These are phyloP conservation scores for Argentina silus DNA, from an alignment of 2,797 vertebrate genomes.

Conservation along the genomic window DNA sequence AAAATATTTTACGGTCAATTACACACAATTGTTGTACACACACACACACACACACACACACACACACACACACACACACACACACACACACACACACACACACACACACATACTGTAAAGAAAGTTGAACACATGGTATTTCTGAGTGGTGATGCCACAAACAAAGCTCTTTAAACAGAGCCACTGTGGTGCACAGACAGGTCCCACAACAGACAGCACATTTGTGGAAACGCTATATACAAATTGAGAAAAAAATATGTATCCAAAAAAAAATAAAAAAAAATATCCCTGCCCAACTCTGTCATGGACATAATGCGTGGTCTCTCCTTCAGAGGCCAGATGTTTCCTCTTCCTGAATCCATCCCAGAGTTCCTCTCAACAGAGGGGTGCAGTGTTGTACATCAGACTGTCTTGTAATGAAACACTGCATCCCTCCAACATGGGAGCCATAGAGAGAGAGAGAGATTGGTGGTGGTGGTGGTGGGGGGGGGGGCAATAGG, in stretches of 20 bases:
- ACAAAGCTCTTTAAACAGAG: slow-evolving; percentile 97
- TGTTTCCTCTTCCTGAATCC: slow-evolving; percentile 44
- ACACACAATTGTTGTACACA: slow-evolving; percentile 73
- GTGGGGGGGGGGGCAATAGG: slow-evolving; percentile 10
- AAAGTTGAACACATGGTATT: slow-evolving; percentile 53
- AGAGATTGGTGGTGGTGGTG: too few species aligned
- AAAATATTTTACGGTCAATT: slow-evolving; percentile 76
- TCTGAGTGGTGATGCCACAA: slow-evolving; percentile 80
- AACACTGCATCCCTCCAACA: too few species aligned
- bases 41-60: slow-evolving; percentile 16
- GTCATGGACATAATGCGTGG: slow-evolving; percentile 50
- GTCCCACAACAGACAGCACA: slow-evolving; percentile 56
- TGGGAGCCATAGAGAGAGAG: too few species aligned
- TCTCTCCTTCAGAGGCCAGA: slow-evolving; percentile 29
- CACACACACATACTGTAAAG: slow-evolving; percentile 35
- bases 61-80: slow-evolving; percentile 23
- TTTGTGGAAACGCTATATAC: background rate
- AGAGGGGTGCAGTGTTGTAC: too few species aligned
- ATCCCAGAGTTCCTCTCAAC: slow-evolving; percentile 63
- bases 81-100: slow-evolving; percentile 17
- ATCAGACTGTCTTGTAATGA: too few species aligned
- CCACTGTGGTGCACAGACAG: slow-evolving; percentile 80
- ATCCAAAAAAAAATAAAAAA: too few species aligned
- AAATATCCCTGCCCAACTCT: too few species aligned
- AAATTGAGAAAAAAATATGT: background rate